phyloP scores from a whole-genome alignment of 2,113 vertebrate species.

The Calypte anna region DNA sequence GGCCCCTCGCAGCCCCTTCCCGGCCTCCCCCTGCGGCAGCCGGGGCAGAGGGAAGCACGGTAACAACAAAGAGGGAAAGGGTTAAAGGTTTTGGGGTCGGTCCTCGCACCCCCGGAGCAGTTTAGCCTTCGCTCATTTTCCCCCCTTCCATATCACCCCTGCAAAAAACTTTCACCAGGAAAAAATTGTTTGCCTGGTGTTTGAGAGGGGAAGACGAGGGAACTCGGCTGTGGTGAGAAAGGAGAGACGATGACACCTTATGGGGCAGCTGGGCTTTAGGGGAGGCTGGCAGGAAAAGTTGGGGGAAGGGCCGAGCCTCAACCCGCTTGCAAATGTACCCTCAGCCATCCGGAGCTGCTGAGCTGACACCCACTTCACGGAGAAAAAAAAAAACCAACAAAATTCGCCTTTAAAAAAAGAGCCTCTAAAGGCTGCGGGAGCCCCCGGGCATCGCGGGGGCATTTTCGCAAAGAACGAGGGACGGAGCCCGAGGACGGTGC shows the following conservation, averaged over 20 bases:
- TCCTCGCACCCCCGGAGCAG: not conserved
- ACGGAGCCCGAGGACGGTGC: not conserved
- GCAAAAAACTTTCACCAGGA: not conserved
- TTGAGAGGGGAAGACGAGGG: not conserved
- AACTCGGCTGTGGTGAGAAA: not conserved
- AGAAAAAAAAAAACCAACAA: not conserved
- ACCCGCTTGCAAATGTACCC: not conserved
- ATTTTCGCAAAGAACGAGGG: not conserved
- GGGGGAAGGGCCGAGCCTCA: not conserved
- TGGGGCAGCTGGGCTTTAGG: not conserved
- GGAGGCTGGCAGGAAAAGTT: not conserved
- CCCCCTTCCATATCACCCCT: not conserved
- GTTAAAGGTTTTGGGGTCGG: not conserved
- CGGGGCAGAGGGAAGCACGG: not conserved
- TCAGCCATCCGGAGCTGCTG: not conserved
- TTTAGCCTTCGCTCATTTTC: not conserved
- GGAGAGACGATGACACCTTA: not conserved
- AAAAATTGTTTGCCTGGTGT: not conserved
- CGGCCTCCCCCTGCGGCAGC: not conserved
- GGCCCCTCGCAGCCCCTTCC: not conserved
- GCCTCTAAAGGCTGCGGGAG: not conserved
- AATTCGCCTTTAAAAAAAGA: not conserved
- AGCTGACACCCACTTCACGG: not conserved
- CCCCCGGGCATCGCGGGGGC: not conserved
- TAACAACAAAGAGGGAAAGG: not conserved